Evolutionary conservation across 64 coral and sea anemone genomes (phyloP), one percentile per base, ranked within the genome.

Genomic region (Porites australiensis): DNA sequence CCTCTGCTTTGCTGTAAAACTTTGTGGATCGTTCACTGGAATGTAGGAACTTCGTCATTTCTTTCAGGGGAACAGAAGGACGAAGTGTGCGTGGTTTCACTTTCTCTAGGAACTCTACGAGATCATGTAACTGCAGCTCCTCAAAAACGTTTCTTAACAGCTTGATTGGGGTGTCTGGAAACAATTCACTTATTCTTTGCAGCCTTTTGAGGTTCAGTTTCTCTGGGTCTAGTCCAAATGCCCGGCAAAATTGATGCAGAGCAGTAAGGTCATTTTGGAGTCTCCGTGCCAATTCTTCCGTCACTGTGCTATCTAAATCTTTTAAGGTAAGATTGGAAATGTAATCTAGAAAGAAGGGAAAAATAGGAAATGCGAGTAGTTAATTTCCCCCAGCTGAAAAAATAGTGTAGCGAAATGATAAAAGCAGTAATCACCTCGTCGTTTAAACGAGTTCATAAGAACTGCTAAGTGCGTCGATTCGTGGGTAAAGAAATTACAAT

Each of bases 41-140:
- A 67, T 44, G 44, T 13, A 6, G 16, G 14, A 83, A 83, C 37
- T 83, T 64, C 19, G 13, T 61, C 19, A 83, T 20, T 64, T 65
- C 59, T 65, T 10, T 63, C 60, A 63, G 58, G 3, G 79, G 14
- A 44, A 83, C 6, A 47, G 79, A 58, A 83, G 79, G 79, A 65
- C 79, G 61, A 48, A 83, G 58, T 64, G 46, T 48, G 5, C 79
- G 79, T 19, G 79, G 79, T 66, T 50, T 83, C 18, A 18, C 79
- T 65, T 83, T 83, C 15, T 64, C 79, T 15, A 83, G 3, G 18
- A 83, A 6, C n/a, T 83, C 79, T 47, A 13, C 60, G 58, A 83
- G 60, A n/a, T 83, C 79, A 4, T 64, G 19, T 61, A 83, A 48
- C 44, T 48, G 59, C 5, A 83, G 14, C 5, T 5, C 79, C 79